Base-by-base conservation (phyloP, 2,888 invertebrate species). In the Chrysomela aeneicollis region DNA sequence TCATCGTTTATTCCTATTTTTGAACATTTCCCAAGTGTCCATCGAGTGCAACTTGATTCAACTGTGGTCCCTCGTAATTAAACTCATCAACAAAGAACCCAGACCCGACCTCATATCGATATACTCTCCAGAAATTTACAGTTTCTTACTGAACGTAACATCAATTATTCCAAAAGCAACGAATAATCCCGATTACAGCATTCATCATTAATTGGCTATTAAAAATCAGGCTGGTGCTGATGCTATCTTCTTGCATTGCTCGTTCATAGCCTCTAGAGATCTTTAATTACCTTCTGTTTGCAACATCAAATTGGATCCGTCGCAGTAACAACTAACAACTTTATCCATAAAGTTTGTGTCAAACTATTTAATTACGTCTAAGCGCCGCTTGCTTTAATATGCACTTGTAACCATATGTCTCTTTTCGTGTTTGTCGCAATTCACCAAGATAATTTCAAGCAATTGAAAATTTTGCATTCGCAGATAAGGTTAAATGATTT, bases 301-400 rank as follows among this genome's bases (percentile, higher is more conserved):
- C 52, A 50, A 62, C 61, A 54, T 63, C 63, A 54, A 59, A 68
- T 63, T 66, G 61, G 63, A 68, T 66, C 46, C 59, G 59, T 46
- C 51, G 47, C 61, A 66, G 66, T 63, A 63, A 59, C 18, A 49
- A 37, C 32, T 30, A 50, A 49, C 52, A 63, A 61, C 54, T 66
- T 66, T 57, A 50, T 46, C 54, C 32, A 42, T 32, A 49, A 63
- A 66, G 60, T 68, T 64, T 49, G 55, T 63, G 64, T 65, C 65
- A 65, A 61, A 68, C 59, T 65, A 59, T 59, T 65, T 62, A 68
- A 63, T 63, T 59, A 58, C 57, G 18, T 42, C 35, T 21, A 57
- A 55, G 54, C 50, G 49, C 26, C 46, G 59, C 61, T 37, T 55
- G 54, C 51, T 61, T 64, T 54, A 67, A 67, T 55, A 54, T 61